These are phyloP conservation scores for Orchestes rusci DNA, from an alignment of 2,888 invertebrate species.

Conservation along the genomic window DNA sequence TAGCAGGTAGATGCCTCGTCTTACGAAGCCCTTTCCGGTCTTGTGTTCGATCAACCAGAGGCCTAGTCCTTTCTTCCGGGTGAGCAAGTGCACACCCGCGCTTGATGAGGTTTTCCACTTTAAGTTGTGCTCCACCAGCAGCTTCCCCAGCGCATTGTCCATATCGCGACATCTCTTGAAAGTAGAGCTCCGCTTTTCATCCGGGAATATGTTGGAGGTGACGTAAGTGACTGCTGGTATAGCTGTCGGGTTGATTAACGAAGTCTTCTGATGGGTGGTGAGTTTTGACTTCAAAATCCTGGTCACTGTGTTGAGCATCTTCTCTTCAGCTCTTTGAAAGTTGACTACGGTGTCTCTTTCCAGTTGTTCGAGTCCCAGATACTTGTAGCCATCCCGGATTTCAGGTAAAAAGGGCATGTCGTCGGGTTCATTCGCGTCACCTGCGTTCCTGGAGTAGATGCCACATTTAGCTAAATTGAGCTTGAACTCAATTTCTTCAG, in stretches of 20 bases:
- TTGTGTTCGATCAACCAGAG: no score
- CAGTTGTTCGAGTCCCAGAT: conserved; percentile 15
- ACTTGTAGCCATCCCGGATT: conserved; percentile 19
- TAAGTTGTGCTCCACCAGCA: conserved; percentile 10
- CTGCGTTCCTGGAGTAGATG: no score
- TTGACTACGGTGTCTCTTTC: conserved; percentile 16
- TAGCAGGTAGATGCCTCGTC: conserved; percentile 15
- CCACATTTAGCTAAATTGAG: no score
- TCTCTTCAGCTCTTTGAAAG: no score
- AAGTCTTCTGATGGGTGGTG: conserved; percentile 11
- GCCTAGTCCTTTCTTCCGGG: conserved; percentile 11
- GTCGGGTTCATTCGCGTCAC: no score
- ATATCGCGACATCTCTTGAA: conserved; percentile 14
- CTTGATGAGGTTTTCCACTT: conserved; percentile 13
- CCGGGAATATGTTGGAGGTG: conserved; percentile 8
- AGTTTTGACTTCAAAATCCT: conserved; percentile 14
- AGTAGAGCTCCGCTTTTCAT: conserved; percentile 13
- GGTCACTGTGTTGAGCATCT: no score
- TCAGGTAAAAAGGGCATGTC: conserved; percentile 8
- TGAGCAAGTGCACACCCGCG: conserved; percentile 10
- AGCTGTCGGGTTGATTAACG: conserved; percentile 15
- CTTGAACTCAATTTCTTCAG: no score
- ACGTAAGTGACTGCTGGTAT: conserved; percentile 7
- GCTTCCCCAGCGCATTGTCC: no score
- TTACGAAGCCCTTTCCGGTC: conserved; percentile 8